Percentiles rank a stretch among this genome's conserved stretches.
phyloP scores from a whole-genome alignment of 2,888 invertebrate species.

The Pollenia griseotomentosa region DNA sequence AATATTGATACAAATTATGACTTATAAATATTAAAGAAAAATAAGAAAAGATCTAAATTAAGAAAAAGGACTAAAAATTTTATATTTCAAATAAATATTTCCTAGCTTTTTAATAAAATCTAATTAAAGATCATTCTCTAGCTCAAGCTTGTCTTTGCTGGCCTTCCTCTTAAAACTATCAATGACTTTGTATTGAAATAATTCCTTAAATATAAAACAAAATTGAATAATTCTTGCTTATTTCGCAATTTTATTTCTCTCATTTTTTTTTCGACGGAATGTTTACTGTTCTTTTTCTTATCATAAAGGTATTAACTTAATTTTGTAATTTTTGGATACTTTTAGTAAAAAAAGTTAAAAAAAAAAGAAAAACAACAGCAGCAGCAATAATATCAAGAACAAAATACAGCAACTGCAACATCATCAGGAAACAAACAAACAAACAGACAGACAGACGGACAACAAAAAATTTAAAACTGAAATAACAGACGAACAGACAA shows the following conservation, averaged over 20 bases:
- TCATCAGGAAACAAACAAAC: constrained; percentile 35
- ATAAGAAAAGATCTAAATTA: neutral
- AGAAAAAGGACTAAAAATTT: neutral
- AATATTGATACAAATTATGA: constrained; percentile 31
- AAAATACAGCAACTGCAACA: constrained; percentile 63
- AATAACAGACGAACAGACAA: constrained; percentile 69
- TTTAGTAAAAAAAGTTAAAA: constrained; percentile 41
- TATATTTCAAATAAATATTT: constrained; percentile 9
- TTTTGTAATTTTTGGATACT: constrained; percentile 73
- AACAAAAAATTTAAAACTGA: constrained; percentile 18
- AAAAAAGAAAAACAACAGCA: constrained; percentile 75
- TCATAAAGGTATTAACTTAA: constrained; percentile 73
- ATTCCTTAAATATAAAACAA: constrained; percentile 33
- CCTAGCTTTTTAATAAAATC: neutral
- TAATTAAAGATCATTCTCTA: neutral
- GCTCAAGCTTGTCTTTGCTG: neutral
- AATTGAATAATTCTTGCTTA: constrained; percentile 55
- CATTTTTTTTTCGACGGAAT: constrained; percentile 43
- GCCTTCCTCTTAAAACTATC: constrained; percentile 40
- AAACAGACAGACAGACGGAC: neutral
- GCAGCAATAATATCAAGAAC: constrained; percentile 56
- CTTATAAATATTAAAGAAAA: constrained; percentile 17
- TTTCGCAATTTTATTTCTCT: neutral
- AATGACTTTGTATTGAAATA: constrained; percentile 51
- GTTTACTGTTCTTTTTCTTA: constrained; percentile 67